Percentiles rank a stretch among this genome's conserved stretches.
Evolutionary conservation across 2,113 vertebrate genomes (phyloP).

Genomic region (Cavia porcellus): DNA sequence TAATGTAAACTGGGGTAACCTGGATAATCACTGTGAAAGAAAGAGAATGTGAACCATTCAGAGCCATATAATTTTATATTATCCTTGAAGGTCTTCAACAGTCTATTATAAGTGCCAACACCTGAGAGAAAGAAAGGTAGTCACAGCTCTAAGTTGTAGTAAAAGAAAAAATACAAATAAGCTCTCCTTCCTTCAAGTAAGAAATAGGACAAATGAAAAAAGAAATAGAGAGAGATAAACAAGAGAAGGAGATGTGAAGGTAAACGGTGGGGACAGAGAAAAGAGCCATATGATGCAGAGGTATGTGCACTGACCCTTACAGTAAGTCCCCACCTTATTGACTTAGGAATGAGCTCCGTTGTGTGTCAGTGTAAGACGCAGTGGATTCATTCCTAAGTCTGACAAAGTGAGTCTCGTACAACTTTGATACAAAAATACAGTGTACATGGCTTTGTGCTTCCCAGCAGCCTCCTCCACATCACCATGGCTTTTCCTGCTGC

Average conservation of each 20-base stretch:
- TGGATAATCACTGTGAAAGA: background rate
- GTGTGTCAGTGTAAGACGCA: background rate
- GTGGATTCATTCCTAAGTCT: background rate
- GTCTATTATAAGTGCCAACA: background rate
- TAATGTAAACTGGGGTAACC: background rate
- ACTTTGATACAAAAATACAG: background rate
- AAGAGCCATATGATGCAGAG: accelerated
- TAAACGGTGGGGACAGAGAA: background rate
- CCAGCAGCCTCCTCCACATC: background rate
- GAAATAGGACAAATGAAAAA: background rate
- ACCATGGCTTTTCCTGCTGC: background rate
- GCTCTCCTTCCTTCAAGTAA: background rate
- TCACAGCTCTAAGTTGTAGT: background rate
- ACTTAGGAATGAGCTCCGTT: background rate
- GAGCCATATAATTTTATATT: background rate
- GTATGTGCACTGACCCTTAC: accelerated
- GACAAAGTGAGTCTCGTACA: background rate
- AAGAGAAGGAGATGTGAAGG: background rate
- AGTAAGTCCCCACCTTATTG: background rate
- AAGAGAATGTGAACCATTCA: background rate
- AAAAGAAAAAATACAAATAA: background rate
- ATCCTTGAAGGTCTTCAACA: background rate
- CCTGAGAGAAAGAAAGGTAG: background rate
- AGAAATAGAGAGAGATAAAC: background rate
- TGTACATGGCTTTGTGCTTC: background rate